Evolutionary conservation across 2,888 invertebrate species (phyloP), one percentile per base, ranked within the genome.

Genomic region (Ceraclea dissimilis): DNA sequence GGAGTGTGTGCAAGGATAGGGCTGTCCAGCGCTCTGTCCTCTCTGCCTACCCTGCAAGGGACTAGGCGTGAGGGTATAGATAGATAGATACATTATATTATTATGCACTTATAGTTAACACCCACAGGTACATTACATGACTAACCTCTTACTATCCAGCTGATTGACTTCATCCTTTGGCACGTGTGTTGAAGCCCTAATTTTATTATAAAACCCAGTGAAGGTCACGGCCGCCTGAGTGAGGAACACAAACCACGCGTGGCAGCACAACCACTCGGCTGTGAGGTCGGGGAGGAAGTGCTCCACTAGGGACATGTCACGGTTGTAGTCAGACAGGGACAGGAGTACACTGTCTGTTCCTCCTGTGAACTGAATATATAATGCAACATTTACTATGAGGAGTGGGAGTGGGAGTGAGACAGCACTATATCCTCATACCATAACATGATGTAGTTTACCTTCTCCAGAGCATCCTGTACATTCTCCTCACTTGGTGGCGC

Each of bases 241-340:
- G 16, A 76, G 65, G 59, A 72, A 78, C 10, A 79, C 61, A 59
- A 80, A 71, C 72, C 79, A 81, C 11, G 73, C 74, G 59, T 79
- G 71, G 62, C 79, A 80, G 48, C 73, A 70, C 10, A 80, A 68
- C 69, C 76, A 75, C 61, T 81, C 80, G 13, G 76, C 76, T 19
- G 71, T 62, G 47, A 75, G 70, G 64, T 77, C 72, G 1, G 81
- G 78, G 57, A 79, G 64, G 60, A 81, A 76, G 59, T 77, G 71
- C 58, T 72, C 69, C 2, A 67, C 65, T 19, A 61, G 52, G 2
- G 44, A 8, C 52, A 61, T 56, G 22, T 58, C 59, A 17, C 63
- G 49, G 21, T 58, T 59, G 20, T 54, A 54, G 8, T 50, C 49
- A 11, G 51, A 48, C 18, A 54, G 39, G 10, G 49, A 48, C 13